A percentile compares a stretch with the other conserved stretches of the same genome.
Conservation (phyloP, 1,140 invertebrate species). For the Brachionus angularis region DNA sequence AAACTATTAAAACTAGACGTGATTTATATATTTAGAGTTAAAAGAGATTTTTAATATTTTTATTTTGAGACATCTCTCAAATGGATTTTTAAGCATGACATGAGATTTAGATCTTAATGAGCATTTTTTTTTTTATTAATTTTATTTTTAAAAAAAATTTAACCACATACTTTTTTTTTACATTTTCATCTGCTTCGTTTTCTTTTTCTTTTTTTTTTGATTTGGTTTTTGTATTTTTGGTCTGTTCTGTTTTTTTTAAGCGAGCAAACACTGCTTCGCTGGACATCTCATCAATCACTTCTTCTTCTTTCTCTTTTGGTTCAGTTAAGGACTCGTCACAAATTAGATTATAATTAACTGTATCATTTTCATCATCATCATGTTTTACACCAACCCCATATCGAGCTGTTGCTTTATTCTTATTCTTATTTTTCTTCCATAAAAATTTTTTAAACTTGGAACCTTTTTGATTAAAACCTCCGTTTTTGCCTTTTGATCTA, state of each 20-base stretch:
- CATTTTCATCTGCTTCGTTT: neutral
- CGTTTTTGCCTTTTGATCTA: slow-evolving; percentile 24
- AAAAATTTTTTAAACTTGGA: slow-evolving; percentile 19
- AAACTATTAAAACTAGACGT: no score
- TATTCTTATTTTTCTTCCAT: slow-evolving; percentile 36
- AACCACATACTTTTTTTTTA: neutral
- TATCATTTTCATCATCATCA: neutral
- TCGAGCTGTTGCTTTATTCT: slow-evolving; percentile 4
- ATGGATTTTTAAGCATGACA: no score
- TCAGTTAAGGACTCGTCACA: no score
- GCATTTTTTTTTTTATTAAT: no score
- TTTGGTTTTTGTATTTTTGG: neutral
- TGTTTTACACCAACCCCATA: slow-evolving; percentile 1
- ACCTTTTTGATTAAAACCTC: slow-evolving; percentile 13
- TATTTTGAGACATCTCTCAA: no score
- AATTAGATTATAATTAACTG: slow-evolving; percentile 11
- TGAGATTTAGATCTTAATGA: no score
- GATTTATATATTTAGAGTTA: no score
- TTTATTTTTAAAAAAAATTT: no score
- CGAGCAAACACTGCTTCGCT: neutral
- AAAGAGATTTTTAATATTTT: no score
- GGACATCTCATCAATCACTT: slow-evolving; percentile 36
- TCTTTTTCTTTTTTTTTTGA: neutral
- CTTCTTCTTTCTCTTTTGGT: neutral
- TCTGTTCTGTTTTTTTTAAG: neutral